A percentile compares a stretch with the other conserved stretches of the same genome.
Evolutionary conservation across 2,797 vertebrate species (phyloP).

Genomic region (Aselliscus stoliczkanus): DNA sequence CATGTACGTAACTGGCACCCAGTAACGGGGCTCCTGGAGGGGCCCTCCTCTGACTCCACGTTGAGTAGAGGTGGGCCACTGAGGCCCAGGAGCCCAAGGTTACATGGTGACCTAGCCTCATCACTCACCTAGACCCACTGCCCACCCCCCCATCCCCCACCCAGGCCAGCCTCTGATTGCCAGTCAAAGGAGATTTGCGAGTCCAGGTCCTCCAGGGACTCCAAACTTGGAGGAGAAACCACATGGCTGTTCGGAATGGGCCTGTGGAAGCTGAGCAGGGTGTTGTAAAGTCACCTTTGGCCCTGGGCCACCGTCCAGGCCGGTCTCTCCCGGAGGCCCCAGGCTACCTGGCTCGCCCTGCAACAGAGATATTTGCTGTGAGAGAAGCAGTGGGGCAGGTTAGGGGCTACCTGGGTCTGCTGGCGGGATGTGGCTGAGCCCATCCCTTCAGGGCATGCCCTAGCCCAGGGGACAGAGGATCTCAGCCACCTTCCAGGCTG

Average conservation of each 20-base stretch:
- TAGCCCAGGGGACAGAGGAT: not conserved
- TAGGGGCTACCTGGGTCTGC: not conserved
- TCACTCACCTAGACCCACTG: not conserved
- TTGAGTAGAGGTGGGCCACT: not conserved
- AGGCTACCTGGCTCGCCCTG: conserved; percentile 87
- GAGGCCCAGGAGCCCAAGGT: not conserved
- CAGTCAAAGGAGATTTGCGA: not conserved
- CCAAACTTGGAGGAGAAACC: not conserved
- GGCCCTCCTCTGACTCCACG: not conserved
- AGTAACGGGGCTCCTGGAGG: accelerated
- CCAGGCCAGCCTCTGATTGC: not conserved
- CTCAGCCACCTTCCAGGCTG: not conserved
- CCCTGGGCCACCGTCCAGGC: conserved; percentile 88
- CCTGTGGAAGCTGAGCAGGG: not conserved
- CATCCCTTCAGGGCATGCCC: not conserved
- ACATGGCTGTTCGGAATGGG: accelerated
- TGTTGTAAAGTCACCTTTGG: conserved; percentile 81
- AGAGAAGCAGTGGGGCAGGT: accelerated
- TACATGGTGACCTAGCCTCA: not conserved
- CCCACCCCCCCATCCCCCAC: not conserved
- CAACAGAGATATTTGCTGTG: not conserved
- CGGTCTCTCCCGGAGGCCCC: conserved; percentile 86
- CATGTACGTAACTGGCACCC: accelerated
- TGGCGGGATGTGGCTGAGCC: accelerated
- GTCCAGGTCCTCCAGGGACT: not conserved